Percentiles rank a stretch among this genome's conserved stretches.
These are phyloP conservation scores for Schizothorax lantsangensis DNA, from an alignment of 2,797 vertebrate genomes.

Conservation along the genomic window DNA sequence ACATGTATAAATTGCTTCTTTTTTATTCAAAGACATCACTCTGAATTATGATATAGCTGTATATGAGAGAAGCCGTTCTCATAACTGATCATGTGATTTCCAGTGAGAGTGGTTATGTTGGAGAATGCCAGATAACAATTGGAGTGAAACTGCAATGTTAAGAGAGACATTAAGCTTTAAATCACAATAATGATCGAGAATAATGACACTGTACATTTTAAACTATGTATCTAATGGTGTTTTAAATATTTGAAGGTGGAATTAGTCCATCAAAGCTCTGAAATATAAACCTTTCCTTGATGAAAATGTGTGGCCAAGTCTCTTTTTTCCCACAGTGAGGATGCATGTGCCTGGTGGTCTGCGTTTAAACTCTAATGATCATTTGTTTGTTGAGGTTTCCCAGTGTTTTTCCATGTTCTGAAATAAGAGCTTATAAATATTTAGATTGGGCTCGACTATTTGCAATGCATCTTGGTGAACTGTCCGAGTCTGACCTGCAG, in stretches of 20 bases:
- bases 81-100: slow-evolving; percentile 27
- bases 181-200: neutral
- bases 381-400: slow-evolving; percentile 25
- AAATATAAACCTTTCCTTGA: slow-evolving; percentile 20
- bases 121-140: neutral
- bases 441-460: slow-evolving; percentile 18
- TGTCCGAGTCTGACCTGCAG: neutral
- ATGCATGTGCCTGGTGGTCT: slow-evolving; percentile 31
- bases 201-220: slow-evolving; percentile 62
- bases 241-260: slow-evolving; percentile 55
- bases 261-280: slow-evolving; percentile 47
- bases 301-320: slow-evolving; percentile 8
- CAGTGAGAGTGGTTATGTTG: neutral
- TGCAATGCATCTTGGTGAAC: neutral
- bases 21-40: slow-evolving; percentile 61
- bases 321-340: slow-evolving; percentile 38
- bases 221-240: slow-evolving; percentile 55
- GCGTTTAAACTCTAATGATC: slow-evolving; percentile 40
- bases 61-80: slow-evolving; percentile 43
- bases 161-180: slow-evolving; percentile 2
- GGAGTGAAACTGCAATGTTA: neutral
- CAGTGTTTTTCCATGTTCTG: slow-evolving; percentile 23
- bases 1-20: slow-evolving; percentile 65
- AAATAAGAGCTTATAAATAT: slow-evolving; percentile 46
- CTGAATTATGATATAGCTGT: slow-evolving; percentile 54